phyloP scores from a whole-genome alignment of 2,797 vertebrate species.

The Calcarius lapponicus region DNA sequence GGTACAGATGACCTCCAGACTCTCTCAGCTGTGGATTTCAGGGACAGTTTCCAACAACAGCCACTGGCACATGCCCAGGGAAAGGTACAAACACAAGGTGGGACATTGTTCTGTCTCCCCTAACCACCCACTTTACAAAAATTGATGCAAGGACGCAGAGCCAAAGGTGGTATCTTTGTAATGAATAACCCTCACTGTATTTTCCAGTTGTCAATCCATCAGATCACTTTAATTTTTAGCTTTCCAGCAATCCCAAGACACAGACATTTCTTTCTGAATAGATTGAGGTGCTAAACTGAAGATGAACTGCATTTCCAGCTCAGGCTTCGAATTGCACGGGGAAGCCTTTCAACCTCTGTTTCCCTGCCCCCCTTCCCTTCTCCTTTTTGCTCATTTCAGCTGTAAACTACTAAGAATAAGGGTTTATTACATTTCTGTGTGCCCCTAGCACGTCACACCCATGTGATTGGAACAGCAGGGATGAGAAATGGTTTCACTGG shows the following conservation, averaged over 20 bases:
- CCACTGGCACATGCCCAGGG: not conserved
- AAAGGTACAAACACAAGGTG: not conserved
- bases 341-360: not conserved
- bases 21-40: not conserved
- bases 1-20: not conserved
- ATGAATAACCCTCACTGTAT: not conserved
- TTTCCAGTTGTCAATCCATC: not conserved
- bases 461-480: not conserved
- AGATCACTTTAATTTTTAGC: not conserved
- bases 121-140: not conserved
- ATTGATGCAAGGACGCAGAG: not conserved
- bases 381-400: not conserved
- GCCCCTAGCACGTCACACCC: accelerated
- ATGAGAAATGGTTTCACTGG: not conserved
- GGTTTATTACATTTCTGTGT: not conserved
- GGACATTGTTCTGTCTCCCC: not conserved
- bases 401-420: not conserved
- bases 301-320: not conserved
- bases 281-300: not conserved
- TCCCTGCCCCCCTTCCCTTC: not conserved
- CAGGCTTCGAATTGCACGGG: not conserved
- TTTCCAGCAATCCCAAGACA: not conserved
- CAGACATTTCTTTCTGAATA: not conserved
- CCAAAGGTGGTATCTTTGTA: not conserved
- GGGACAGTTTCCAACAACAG: not conserved